Conservation (phyloP, 2,113 vertebrate genomes). For the Ailuropoda melanoleuca region DNA sequence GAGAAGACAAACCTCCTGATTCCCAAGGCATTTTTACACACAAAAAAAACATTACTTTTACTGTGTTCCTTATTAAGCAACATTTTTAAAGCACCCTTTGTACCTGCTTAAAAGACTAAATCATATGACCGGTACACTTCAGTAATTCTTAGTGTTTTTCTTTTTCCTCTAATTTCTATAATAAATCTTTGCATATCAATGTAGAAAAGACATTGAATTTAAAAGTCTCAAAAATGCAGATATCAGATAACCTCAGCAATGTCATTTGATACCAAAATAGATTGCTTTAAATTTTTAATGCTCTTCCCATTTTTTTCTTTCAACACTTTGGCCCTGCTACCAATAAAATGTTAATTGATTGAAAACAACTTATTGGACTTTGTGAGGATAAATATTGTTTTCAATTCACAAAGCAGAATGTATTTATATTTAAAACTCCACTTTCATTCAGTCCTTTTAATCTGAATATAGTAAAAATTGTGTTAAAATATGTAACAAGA, state of each 20-base stretch:
- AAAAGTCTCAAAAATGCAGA: slow-evolving; percentile 32
- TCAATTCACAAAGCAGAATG: background rate
- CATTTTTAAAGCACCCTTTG: background rate
- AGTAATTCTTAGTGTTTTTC: background rate
- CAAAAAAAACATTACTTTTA: background rate
- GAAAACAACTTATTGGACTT: background rate
- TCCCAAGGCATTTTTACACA: background rate
- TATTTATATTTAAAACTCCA: background rate
- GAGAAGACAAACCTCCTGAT: background rate
- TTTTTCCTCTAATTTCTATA: background rate
- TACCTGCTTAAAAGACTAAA: background rate
- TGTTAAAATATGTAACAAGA: background rate
- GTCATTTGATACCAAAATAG: slow-evolving; percentile 32
- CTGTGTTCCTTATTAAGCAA: background rate
- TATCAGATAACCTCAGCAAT: background rate
- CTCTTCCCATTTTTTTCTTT: background rate
- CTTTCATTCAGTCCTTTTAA: slow-evolving; percentile 29
- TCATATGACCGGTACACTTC: background rate
- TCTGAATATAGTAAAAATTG: slow-evolving; percentile 21
- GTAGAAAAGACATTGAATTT: slow-evolving; percentile 34
- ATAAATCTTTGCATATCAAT: background rate
- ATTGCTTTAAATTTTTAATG: slow-evolving; percentile 15
- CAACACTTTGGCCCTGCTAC: background rate
- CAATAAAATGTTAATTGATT: background rate
- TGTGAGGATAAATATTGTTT: background rate